Percentiles rank a stretch among this genome's conserved stretches.
Evolutionary conservation across 2,113 vertebrate genomes (phyloP).

Genomic region (Pitta sordida): DNA sequence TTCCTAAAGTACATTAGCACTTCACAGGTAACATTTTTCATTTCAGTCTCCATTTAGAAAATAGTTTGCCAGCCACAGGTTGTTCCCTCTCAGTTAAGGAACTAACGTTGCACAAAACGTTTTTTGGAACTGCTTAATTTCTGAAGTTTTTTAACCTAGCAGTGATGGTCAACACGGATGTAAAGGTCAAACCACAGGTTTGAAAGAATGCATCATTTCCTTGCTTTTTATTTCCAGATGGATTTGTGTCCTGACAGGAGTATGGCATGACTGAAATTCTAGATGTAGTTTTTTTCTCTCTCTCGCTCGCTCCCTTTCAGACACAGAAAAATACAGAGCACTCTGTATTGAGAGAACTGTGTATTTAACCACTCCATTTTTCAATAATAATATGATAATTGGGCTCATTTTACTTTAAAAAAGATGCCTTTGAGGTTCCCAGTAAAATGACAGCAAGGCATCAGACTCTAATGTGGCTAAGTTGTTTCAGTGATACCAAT

Average conservation of each 20-base stretch:
- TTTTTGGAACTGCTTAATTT: neutral
- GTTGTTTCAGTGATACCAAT: neutral
- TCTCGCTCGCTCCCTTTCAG: neutral
- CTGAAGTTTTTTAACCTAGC: neutral
- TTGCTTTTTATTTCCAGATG: neutral
- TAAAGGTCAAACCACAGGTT: neutral
- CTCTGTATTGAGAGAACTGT: neutral
- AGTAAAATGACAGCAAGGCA: neutral
- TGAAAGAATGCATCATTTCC: neutral
- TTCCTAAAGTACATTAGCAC: slow-evolving; percentile 90
- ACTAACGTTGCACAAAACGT: neutral
- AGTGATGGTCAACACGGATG: neutral
- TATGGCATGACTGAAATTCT: neutral
- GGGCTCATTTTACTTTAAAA: neutral
- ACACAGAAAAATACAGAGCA: neutral
- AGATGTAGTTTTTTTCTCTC: neutral
- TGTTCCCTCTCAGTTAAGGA: neutral
- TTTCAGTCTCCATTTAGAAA: neutral
- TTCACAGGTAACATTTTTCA: slow-evolving; percentile 77
- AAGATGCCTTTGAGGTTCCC: neutral
- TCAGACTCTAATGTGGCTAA: neutral
- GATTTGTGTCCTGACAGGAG: neutral
- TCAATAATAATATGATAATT: neutral
- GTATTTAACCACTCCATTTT: neutral
- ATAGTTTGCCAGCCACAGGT: neutral